Evolutionary conservation across 1,140 invertebrate genomes (phyloP).

Genomic region (Diabrotica undecimpunctata): DNA sequence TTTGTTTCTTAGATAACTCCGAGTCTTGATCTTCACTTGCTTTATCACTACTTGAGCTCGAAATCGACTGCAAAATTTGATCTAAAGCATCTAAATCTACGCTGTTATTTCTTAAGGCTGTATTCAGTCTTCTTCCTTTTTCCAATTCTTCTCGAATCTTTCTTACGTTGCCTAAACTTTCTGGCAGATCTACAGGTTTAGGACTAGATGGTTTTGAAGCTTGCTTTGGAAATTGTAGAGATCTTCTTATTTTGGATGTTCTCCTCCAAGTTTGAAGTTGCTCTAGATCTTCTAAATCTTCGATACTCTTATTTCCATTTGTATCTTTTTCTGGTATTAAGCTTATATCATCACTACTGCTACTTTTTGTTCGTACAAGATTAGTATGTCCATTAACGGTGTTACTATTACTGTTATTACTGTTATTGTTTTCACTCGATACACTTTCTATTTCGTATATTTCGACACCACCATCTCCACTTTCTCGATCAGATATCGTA

Average conservation of each 20-base stretch:
- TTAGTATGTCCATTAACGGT: slow-evolving; percentile 34
- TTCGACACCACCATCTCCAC: slow-evolving; percentile 37
- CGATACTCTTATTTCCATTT: slow-evolving; percentile 34
- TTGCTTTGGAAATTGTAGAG: slow-evolving; percentile 58
- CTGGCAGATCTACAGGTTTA: slow-evolving; percentile 53
- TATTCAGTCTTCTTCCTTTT: slow-evolving; percentile 50
- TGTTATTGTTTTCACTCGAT: slow-evolving; percentile 23
- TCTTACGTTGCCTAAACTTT: slow-evolving; percentile 50
- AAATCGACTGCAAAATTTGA: slow-evolving; percentile 48
- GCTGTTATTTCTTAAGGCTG: slow-evolving; percentile 50
- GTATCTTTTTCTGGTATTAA: slow-evolving; percentile 33
- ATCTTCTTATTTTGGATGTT: slow-evolving; percentile 56
- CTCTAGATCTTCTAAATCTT: slow-evolving; percentile 43
- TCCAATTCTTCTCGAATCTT: slow-evolving; percentile 53
- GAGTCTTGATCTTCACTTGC: slow-evolving; percentile 43
- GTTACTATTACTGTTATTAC: slow-evolving; percentile 23
- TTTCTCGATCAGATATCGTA: slow-evolving; percentile 29
- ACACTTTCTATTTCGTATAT: slow-evolving; percentile 37
- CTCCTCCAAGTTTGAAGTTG: slow-evolving; percentile 53
- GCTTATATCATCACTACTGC: slow-evolving; percentile 50
- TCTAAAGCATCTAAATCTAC: slow-evolving; percentile 51
- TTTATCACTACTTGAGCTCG: slow-evolving; percentile 37
- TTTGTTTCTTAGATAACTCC: slow-evolving; percentile 41
- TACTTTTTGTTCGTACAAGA: slow-evolving; percentile 45
- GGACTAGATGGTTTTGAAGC: slow-evolving; percentile 29